phyloP scores from a whole-genome alignment of 1,140 invertebrate genomes.

The Amphibalanus amphitrite region DNA sequence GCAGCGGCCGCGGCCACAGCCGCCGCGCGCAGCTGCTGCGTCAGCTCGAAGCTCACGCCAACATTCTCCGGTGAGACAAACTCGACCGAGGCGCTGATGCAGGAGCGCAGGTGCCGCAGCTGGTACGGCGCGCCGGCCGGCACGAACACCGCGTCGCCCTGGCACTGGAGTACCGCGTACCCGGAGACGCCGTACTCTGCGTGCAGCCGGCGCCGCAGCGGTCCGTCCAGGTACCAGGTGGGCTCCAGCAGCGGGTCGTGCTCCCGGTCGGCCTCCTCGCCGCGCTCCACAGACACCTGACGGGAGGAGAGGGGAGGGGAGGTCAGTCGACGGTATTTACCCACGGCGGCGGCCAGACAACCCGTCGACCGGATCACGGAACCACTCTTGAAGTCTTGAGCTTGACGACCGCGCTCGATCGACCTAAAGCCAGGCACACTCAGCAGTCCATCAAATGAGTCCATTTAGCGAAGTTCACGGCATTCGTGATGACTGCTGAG shows the following conservation, averaged over 20 bases:
- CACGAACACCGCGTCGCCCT: constrained; percentile 93
- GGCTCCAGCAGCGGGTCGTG: constrained; percentile 95
- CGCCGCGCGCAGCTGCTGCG: constrained; percentile 36
- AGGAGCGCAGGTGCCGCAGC: constrained; percentile 79
- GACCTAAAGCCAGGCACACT: too few species aligned
- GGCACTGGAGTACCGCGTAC: constrained; percentile 87
- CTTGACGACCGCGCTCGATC: too few species aligned
- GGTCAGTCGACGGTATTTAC: too few species aligned
- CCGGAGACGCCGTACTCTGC: constrained; percentile 83
- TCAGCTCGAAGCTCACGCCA: constrained; percentile 84
- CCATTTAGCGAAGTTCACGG: too few species aligned
- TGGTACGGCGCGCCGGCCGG: constrained; percentile 93
- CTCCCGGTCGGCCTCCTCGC: constrained; percentile 59
- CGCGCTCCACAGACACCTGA: constrained; percentile 54
- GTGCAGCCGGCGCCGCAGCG: constrained; percentile 61
- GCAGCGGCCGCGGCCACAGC: constrained; percentile 68
- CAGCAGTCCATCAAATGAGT: too few species aligned
- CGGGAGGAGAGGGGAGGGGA: not conserved
- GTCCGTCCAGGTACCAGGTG: constrained; percentile 77
- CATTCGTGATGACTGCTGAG: too few species aligned
- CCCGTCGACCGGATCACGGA: too few species aligned
- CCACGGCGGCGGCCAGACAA: not conserved
- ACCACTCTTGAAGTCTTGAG: too few species aligned
- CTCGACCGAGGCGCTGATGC: constrained; percentile 95
- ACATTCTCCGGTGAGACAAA: constrained; percentile 96